Base-by-base conservation (phyloP, 2,888 invertebrate genomes). In the Agrypnus murinus region DNA sequence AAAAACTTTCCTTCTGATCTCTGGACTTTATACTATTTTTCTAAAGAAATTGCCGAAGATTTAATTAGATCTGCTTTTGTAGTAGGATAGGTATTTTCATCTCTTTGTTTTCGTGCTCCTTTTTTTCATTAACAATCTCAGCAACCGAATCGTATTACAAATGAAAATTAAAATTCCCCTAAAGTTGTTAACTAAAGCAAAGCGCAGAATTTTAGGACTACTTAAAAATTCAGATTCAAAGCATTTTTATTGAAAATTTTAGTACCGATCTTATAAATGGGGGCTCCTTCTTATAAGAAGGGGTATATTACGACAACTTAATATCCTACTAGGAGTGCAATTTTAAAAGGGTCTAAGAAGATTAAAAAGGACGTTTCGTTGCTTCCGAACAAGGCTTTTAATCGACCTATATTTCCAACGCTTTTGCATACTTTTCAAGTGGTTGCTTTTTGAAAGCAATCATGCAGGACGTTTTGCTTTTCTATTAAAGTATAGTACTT, bases 371-470 rank as follows among this genome's bases (percentile, higher is more conserved):
- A 50, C 50, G 50, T 50, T 55, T 55, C 55, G 50, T 50, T 55
- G 55, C 55, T 55, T 36, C 55, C 38, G 55, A 55, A 55, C 55
- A 55, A 50, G 55, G 55, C 55, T 55, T 55, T 55, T 55, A 55
- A 55, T 55, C 55, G 55, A 55, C 55, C 55, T 55, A 55, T 36
- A 55, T 55, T 55, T 55, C 32, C 12, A 38, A 38, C 50, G 31
- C 38, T 15, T 55, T 55, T 55, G 55, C 55, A 55, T 55, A 55
- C 55, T 17, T n/a, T 55, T 34, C 15, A 55, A 55, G 55, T 55
- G 50, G 34, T 36, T 15, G 36, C 55, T n/a, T 34, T 36, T 55
- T 36, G 15, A 55, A 55, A 55, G 55, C 38, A 55, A 55, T 55
- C 55, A 36, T 34, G 15, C 25, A 48, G 19, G 31, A 48, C 55